These are phyloP conservation scores for Stenoptilia bipunctidactyla DNA, from an alignment of 2,888 invertebrate species.

Conservation along the genomic window DNA sequence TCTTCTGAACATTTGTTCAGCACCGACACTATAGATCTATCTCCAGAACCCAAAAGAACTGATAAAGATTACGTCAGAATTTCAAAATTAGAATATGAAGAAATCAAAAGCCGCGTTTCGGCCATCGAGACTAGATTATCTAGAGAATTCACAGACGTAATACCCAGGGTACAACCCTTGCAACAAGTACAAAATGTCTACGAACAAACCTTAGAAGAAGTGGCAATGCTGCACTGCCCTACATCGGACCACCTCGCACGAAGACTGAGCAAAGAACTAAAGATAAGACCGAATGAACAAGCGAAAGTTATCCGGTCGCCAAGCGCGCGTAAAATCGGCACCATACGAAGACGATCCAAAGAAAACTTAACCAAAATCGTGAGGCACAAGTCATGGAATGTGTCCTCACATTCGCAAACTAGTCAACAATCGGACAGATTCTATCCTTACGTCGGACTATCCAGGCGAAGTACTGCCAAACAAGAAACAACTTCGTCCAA, in stretches of 20 bases:
- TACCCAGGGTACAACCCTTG: constrained; percentile 61
- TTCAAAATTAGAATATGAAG: constrained; percentile 82
- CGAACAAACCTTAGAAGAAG: constrained; percentile 79
- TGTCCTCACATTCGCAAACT: constrained; percentile 50
- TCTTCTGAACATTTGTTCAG: constrained; percentile 56
- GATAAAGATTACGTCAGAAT: constrained; percentile 77
- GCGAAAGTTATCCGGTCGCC: constrained; percentile 82
- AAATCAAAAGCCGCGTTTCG: constrained; percentile 80
- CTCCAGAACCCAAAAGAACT: constrained; percentile 45
- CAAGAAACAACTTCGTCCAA: constrained; percentile 27
- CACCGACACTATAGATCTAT: constrained; percentile 54
- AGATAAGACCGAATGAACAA: constrained; percentile 78
- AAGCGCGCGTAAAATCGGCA: constrained; percentile 85
- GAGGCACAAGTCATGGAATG: constrained; percentile 77
- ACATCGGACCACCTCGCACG: constrained; percentile 79
- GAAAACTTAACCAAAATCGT: constrained; percentile 71
- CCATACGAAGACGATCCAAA: constrained; percentile 78
- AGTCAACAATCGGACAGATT: constrained; percentile 51
- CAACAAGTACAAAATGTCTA: constrained; percentile 80
- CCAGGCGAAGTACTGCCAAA: constrained; percentile 45
- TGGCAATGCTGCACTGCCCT: constrained; percentile 73
- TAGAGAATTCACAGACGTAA: constrained; percentile 73
- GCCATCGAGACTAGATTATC: constrained; percentile 80
- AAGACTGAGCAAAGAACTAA: constrained; percentile 78
- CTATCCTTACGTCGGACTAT: constrained; percentile 66